Base-by-base conservation (phyloP, 2,888 invertebrate species). In the Acleris literana region DNA sequence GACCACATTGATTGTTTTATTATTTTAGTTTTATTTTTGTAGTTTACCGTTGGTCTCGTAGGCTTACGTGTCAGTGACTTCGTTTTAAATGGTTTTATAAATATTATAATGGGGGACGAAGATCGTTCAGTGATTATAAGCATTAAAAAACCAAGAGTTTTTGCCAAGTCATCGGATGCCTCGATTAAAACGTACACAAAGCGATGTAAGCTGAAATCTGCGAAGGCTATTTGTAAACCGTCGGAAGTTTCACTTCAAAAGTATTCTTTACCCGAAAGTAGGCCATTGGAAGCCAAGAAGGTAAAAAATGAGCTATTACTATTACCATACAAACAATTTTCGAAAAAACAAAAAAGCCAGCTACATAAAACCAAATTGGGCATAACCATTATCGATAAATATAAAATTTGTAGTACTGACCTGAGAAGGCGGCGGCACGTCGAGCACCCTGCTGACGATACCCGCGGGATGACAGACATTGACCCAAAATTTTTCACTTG, bases 401-500 rank as follows among this genome's bases (percentile, higher is more conserved):
- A 89, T 70, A 88, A 87, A 79, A 78, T 80, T 64, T 69, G 69
- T n/a, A 79, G 76, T 29, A 78, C 75, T 4, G 81, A 85, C 55
- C 61, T 87, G 17, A 74, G 74, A 58, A 82, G 75, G 18, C 77
- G 87, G 16, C 68, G 86, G 48, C 63, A 78, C 44, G 71, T 78
- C 11, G 75, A 82, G 20, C 63, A 75, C 62, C 76, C 79, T 16
- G 63, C 67, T 5, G 74, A 86, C 70, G 80, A 87, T 48, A 73
- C 85, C 46, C 57, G 66, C 5, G 76, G 83, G n/a, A 65, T 87
- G 22, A 83, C 78, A 25, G 84, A 88, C 63, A 71, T 79, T 9
- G 86, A 88, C 70, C 68, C 82, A 22, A 76, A 79, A 17, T 90
- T 81, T 73, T 90, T 78, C 68, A 75, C 64, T 20, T 79, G 75